Evolutionary conservation across 1,140 invertebrate genomes (phyloP).

Genomic region (Drosophila takahashii): DNA sequence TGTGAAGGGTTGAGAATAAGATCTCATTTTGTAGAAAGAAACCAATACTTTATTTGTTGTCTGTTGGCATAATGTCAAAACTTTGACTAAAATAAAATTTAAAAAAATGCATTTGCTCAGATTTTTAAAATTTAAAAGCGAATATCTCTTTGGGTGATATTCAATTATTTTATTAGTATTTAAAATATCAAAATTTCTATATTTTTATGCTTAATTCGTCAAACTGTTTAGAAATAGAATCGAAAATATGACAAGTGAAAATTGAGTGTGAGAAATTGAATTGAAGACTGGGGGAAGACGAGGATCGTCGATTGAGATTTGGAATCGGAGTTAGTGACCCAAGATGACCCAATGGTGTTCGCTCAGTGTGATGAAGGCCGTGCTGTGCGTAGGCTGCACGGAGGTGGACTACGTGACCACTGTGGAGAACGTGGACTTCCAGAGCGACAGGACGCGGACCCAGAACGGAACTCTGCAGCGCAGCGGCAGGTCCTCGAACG

Average conservation of each 20-base stretch:
- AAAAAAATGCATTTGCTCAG: too few relatives aligned
- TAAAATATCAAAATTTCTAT: too few relatives aligned
- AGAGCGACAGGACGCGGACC: constrained; percentile 85
- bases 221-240: neutral
- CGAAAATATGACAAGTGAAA: constrained; percentile 21
- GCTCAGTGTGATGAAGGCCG: constrained; percentile 30
- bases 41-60: too few relatives aligned
- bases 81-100: too few relatives aligned
- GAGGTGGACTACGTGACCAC: constrained; percentile 86
- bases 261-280: neutral
- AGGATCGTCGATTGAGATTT: neutral
- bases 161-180: too few relatives aligned
- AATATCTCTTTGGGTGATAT: too few relatives aligned
- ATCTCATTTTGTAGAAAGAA: too few relatives aligned
- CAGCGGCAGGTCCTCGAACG: constrained; percentile 90
- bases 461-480: constrained; percentile 86
- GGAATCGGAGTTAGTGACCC: neutral
- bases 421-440: constrained; percentile 84
- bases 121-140: too few relatives aligned
- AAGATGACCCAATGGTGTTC: constrained; percentile 27
- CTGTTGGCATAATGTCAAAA: too few relatives aligned
- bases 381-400: constrained; percentile 85
- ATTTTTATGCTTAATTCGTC: neutral
- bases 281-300: neutral
- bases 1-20: too few relatives aligned